Evolutionary conservation across 2,113 vertebrate genomes (phyloP), one percentile per base, ranked within the genome.

Genomic region (Heteronetta atricapilla): DNA sequence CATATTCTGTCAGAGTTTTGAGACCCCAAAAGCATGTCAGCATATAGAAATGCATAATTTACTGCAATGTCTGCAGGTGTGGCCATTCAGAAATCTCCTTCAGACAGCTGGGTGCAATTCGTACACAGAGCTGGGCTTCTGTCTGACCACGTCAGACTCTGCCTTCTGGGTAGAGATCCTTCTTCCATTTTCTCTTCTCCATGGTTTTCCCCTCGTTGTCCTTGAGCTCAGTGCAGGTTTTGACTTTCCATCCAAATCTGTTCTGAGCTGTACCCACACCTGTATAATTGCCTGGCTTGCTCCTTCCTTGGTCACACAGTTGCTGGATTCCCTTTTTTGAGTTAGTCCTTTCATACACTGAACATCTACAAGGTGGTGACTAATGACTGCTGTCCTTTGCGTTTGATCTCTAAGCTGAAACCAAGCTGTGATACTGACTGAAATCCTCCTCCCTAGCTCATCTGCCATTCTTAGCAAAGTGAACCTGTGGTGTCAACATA

Each of bases 181-280:
- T 23, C 34, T 86, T 18, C 33, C 23, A 2, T 62, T 73, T 72
- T 46, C 38, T 77, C 17, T 82, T 73, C 42, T 60, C 44, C 4
- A 0, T 22, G 34, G 6, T 5, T 56, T 62, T 10, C 5, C 52
- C 34, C 62, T 46, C 0, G 0, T 63, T 63, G 33, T 79, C 46
- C 38, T 9, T 31, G 20, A 11, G 48, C 33, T 8, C 44, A 21
- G 26, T 5, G 36, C 50, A 50, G 44, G 19, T 58, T 70, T 83
- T 40, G 15, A 53, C 6, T 21, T 36, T 74, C 33, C 55, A 40
- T 10, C 33, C 59, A 17, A 28, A 23, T 4, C 75, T 64, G 31
- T n/a, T 62, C 52, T 5, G 36, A n/a, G 5, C 3, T 63, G 22
- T 76, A 15, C 22, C 21, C 11, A 17, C 73, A 19, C 50, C 60